Percentiles rank a stretch among this genome's conserved stretches.
Evolutionary conservation across 2,113 vertebrate species (phyloP).

Genomic region (Geococcyx californianus): DNA sequence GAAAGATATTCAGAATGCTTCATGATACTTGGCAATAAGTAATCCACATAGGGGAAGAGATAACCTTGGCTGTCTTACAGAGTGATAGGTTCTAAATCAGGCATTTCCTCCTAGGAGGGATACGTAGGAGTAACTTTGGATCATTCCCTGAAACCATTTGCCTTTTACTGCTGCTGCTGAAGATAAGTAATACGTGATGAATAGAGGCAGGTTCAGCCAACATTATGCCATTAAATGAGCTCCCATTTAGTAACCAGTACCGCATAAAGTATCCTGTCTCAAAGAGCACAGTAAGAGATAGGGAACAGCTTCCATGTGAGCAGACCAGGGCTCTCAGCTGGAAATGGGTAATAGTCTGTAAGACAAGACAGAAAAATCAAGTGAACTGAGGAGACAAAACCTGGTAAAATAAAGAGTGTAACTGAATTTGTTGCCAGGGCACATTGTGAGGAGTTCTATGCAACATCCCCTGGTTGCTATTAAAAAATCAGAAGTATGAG

Average conservation of each 20-base stretch:
- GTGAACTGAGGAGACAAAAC: accelerated
- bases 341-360: background rate
- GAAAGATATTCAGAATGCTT: background rate
- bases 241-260: background rate
- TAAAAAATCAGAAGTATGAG: background rate
- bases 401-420: background rate
- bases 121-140: background rate
- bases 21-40: background rate
- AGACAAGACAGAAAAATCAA: background rate
- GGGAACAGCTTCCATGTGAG: background rate
- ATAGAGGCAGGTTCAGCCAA: background rate
- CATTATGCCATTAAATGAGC: accelerated
- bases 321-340: background rate
- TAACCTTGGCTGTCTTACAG: background rate
- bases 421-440: background rate
- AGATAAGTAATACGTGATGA: background rate
- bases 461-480: background rate
- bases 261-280: background rate
- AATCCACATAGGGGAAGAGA: background rate
- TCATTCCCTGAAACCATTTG: background rate
- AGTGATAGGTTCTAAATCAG: background rate
- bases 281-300: background rate
- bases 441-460: background rate
- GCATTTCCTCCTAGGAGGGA: background rate
- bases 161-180: background rate